Conservation (phyloP, 1,140 invertebrate species). For the Penaeus indicus region DNA sequence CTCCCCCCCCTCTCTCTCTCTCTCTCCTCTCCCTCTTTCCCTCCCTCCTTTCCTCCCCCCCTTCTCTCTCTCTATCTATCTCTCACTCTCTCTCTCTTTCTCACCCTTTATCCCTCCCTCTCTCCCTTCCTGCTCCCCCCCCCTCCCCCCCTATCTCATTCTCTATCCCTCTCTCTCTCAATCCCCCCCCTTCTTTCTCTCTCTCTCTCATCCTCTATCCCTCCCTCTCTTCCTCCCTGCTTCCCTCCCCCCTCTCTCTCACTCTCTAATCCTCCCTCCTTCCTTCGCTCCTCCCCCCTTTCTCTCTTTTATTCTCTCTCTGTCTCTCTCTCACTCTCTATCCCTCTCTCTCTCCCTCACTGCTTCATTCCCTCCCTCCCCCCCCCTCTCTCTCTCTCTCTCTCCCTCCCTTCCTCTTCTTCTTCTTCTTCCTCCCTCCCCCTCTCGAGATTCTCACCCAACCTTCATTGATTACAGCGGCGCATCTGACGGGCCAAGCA, state of each 20-base stretch:
- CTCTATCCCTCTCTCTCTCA: neutral
- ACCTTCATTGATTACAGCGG: no score
- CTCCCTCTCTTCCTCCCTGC: neutral
- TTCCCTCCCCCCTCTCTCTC: neutral
- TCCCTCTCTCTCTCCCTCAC: neutral
- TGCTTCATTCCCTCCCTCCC: neutral
- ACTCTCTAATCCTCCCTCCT: neutral
- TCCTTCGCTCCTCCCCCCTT: neutral
- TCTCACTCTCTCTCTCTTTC: neutral
- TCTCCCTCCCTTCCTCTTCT: neutral
- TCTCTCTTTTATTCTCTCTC: neutral
- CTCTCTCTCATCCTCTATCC: neutral
- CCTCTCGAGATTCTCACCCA: neutral
- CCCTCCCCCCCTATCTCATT: neutral
- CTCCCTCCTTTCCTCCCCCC: no score
- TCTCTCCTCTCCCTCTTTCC: no score
- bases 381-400: neutral
- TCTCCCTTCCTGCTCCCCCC: neutral
- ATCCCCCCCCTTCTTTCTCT: neutral
- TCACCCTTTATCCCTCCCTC: no score
- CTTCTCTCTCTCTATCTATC: neutral
- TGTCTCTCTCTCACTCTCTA: neutral
- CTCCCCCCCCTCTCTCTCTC: no score
- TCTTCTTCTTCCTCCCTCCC: neutral
- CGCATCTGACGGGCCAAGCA: no score